Percentiles rank a stretch among this genome's conserved stretches.
These are phyloP conservation scores for Drosophila cardini DNA, from an alignment of 1,140 invertebrate genomes.

Conservation along the genomic window DNA sequence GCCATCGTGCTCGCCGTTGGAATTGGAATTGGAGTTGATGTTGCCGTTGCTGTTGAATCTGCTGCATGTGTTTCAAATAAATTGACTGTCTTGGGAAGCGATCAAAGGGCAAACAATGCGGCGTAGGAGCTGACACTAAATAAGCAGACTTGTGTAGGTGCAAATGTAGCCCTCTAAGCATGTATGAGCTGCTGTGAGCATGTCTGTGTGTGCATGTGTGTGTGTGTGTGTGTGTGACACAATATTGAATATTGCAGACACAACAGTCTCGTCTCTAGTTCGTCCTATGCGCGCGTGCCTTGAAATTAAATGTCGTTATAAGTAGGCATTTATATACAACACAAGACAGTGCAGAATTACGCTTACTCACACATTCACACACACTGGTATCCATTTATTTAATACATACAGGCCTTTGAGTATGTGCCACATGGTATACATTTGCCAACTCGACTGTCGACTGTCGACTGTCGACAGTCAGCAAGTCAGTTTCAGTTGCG, in stretches of 20 bases:
- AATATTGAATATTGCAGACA: conserved; percentile 79
- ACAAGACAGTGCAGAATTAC: conserved; percentile 30
- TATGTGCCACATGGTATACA: conserved; percentile 46
- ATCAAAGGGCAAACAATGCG: conserved; percentile 66
- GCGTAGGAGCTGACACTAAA: conserved; percentile 59
- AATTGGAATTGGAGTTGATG: background rate
- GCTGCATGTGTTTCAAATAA: conserved; percentile 77
- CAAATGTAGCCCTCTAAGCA: conserved; percentile 48
- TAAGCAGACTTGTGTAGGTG: conserved; percentile 72
- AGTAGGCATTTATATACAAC: conserved; percentile 81
- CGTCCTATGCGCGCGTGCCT: conserved; percentile 67
- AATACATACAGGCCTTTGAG: conserved; percentile 1
- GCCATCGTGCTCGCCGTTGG: background rate
- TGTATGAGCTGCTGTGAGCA: conserved; percentile 28
- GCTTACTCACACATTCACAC: conserved; percentile 15
- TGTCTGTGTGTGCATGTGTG: conserved; percentile 33
- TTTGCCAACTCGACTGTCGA: conserved; percentile 54
- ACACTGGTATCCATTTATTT: conserved; percentile 22
- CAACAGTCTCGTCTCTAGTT: conserved; percentile 45
- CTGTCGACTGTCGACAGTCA: conserved; percentile 38
- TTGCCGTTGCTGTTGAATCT: conserved; percentile 25
- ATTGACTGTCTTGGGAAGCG: conserved; percentile 70
- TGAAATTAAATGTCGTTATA: conserved; percentile 83
- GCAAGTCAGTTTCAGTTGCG: conserved; percentile 27
- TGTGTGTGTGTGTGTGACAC: conserved; percentile 45